Conservation (phyloP, 1,140 invertebrate genomes). For the Hycleus cichorii region DNA sequence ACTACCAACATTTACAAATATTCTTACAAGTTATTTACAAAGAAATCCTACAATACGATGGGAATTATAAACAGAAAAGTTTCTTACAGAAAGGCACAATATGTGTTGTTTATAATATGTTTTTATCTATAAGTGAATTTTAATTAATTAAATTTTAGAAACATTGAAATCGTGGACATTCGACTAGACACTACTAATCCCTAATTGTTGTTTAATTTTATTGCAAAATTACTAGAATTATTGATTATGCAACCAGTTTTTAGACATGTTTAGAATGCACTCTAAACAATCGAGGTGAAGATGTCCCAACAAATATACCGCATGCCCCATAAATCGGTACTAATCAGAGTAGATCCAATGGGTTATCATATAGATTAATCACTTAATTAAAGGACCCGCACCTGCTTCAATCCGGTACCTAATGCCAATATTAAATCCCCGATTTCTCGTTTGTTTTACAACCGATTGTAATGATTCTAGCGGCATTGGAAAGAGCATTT, state of each 20-base stretch:
- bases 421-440: no score
- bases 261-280: no score
- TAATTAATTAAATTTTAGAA: background rate
- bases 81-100: constrained; percentile 19
- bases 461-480: no score
- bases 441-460: no score
- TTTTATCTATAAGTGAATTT: constrained; percentile 7
- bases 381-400: no score
- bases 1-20: constrained; percentile 17
- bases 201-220: background rate
- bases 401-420: no score
- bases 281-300: no score
- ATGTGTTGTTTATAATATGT: constrained; percentile 10
- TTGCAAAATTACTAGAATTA: background rate
- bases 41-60: background rate
- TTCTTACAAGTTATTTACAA: constrained; percentile 29
- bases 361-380: background rate
- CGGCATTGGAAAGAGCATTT: no score
- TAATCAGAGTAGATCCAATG: background rate
- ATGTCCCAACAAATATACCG: no score
- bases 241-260: no score
- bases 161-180: background rate
- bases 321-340: no score
- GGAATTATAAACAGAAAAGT: no score
- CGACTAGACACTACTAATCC: background rate